Evolutionary conservation across 2,888 invertebrate species (phyloP), one percentile per base, ranked within the genome.

Genomic region (Pyrochroa serraticornis): DNA sequence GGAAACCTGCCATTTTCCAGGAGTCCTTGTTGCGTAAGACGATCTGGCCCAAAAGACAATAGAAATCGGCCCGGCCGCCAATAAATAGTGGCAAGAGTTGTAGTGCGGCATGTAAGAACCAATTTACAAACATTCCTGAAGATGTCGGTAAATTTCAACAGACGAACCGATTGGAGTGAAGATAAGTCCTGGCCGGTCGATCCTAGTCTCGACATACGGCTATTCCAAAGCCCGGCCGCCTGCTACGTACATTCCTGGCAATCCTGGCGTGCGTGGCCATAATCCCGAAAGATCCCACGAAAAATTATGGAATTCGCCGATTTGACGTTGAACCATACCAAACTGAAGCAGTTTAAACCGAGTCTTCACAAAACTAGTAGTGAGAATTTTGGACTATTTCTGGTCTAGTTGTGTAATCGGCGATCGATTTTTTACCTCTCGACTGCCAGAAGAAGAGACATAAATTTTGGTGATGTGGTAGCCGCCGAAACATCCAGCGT

Each of bases 81-180:
- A 66, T 66, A 70, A 69, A 71, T 71, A 68, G 64, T 61, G 60
- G 64, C 65, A 65, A 63, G 56, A 63, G 69, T 68, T 68, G 69
- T 68, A 63, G 48, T 49, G 73, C 76, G 75, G 76, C 75, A 72
- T 75, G 75, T 76, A 74, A 74, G 73, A 68, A 75, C 75, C 77
- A 75, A 76, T 76, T 75, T 76, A 77, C 75, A 75, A 72, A 74
- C 77, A 76, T 77, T 75, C 75, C 71, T 63, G 60, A 63, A 66
- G 72, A 75, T 75, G 75, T 72, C 75, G 74, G 75, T 73, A 73
- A 71, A 73, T 74, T 72, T 72, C 69, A 69, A 71, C 64, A 60
- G 65, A 46, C 42, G 39, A 44, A 46, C 56, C 62, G 63, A 65
- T 63, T 47, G 54, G 50, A 58, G 58, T 49, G 43, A 41, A 65